Evolutionary conservation across 2,113 vertebrate genomes (phyloP).

Genomic region (Sceloporus undulatus): DNA sequence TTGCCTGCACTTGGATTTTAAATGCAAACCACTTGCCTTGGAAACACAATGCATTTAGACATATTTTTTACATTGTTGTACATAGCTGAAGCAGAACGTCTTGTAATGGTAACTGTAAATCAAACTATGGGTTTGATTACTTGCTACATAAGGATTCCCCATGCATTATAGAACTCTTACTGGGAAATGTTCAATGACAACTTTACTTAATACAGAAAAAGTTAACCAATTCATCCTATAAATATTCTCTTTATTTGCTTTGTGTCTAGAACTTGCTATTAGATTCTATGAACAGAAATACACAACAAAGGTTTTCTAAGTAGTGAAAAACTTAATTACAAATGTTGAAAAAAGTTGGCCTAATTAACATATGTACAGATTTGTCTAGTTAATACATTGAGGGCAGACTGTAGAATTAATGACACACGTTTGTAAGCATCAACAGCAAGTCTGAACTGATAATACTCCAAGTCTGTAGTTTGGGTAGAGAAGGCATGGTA

Average conservation of each 20-base stretch:
- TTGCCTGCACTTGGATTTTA: constrained; percentile 61
- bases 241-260: constrained; percentile 85
- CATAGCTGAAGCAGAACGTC: constrained; percentile 68
- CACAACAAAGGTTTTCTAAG: constrained; percentile 85
- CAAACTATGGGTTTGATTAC: constrained; percentile 64
- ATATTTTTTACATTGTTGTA: constrained; percentile 60
- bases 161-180: constrained; percentile 68
- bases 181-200: constrained; percentile 70
- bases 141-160: constrained; percentile 69
- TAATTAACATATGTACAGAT: constrained; percentile 93
- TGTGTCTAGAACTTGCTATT: constrained; percentile 83
- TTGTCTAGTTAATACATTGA: constrained; percentile 84
- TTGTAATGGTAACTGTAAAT: constrained; percentile 70
- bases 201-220: constrained; percentile 81
- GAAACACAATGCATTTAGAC: constrained; percentile 69
- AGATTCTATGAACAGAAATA: constrained; percentile 89
- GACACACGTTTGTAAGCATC: constrained; percentile 81
- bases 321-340: constrained; percentile 89
- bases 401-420: constrained; percentile 80
- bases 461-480: constrained; percentile 32
- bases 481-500: constrained; percentile 69
- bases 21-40: constrained; percentile 47
- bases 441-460: constrained; percentile 40
- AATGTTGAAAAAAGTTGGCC: constrained; percentile 90
- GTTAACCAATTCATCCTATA: constrained; percentile 84